Evolutionary conservation across 1,140 invertebrate genomes (phyloP), one percentile per base, ranked within the genome.

Genomic region (Drosophila pectinifera): DNA sequence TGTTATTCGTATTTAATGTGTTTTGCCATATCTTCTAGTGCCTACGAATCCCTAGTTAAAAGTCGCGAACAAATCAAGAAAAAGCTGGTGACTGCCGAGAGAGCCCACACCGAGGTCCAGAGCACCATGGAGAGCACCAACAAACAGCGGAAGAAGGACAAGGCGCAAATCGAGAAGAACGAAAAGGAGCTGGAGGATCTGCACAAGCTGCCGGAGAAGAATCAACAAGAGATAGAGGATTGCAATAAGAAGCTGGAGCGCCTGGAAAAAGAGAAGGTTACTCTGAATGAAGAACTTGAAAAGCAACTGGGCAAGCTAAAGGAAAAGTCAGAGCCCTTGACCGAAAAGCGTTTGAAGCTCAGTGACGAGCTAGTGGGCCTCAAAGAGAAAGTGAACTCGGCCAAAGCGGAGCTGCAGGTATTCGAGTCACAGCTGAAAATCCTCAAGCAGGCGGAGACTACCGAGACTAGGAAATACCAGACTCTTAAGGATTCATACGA

Each of bases 361-460:
- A 77, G 94, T 95, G 0, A 88, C 46, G 72, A 88, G 11, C 18
- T 89, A 43, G 81, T 88, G 8, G 83, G 83, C 1, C 65, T 89
- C 1, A 83, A 89, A 8, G 83, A 73, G 16, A 58, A 58, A 5
- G 84, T 89, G 1, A 88, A 83, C 8, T 10, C 59, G 0, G 79
- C 80, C 3, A 96, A 96, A 83, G 95, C 96, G 4, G 94, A 95
- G 82, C 95, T 95, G 59, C 95, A 96, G 75, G 92, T 98, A 16
- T 95, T 96, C 0, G 95, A 98, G 83, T 96, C 96, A 0, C 95
- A 98, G 90, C 92, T 98, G 5, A 96, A 98, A 86, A 94, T 98
- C 20, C 97, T 96, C 62, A 93, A 95, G 26, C 96, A 95, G 46
- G 95, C 94, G 34, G 96, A 98, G 89, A 93, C 95, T 41, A 95